These are phyloP conservation scores for Mycteria americana DNA, from an alignment of 2,797 vertebrate species.

Conservation along the genomic window DNA sequence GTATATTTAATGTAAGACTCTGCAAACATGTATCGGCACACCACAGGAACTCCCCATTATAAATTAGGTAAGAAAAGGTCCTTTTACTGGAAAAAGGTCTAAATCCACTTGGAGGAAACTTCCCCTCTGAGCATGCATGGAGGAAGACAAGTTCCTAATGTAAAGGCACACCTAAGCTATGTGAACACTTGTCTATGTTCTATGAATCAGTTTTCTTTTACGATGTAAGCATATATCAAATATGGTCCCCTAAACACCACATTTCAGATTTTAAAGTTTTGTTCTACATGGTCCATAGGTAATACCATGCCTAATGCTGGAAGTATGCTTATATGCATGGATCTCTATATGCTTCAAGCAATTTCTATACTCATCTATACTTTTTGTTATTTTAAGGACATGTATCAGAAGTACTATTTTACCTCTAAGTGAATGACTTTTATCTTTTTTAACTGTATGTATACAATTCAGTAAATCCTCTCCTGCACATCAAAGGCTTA, in stretches of 20 bases:
- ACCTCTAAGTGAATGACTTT: background rate
- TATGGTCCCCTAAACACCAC: background rate
- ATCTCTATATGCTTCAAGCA: background rate
- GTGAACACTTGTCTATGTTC: background rate
- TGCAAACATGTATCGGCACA: background rate
- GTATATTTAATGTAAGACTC: background rate
- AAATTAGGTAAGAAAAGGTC: background rate
- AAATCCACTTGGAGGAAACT: background rate
- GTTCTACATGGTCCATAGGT: background rate
- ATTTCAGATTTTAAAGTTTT: background rate
- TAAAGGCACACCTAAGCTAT: background rate
- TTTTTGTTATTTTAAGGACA: background rate
- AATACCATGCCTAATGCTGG: background rate
- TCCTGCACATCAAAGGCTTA: background rate
- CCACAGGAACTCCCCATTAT: rapidly evolving
- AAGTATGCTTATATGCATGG: background rate
- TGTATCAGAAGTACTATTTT: background rate
- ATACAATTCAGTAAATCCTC: background rate
- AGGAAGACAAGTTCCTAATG: background rate
- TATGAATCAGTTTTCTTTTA: background rate
- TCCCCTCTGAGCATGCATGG: background rate
- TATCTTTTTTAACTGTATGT: background rate
- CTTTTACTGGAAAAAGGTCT: background rate
- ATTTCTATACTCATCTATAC: background rate
- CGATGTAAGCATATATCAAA: background rate